phyloP scores from a whole-genome alignment of 2,797 vertebrate species.

The Enteromius trimaculatus region DNA sequence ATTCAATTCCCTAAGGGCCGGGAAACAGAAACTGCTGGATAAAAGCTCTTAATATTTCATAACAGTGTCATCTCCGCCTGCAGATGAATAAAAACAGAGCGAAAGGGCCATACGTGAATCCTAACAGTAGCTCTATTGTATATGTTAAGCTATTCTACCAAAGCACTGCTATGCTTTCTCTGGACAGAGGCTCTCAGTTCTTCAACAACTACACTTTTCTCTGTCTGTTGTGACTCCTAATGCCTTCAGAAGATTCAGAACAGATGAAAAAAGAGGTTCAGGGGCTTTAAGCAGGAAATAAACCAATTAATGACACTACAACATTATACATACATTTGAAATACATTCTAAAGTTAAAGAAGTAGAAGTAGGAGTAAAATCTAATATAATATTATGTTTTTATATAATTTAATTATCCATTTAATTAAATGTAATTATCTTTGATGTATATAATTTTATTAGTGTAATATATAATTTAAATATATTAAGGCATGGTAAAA shows the following conservation, averaged over 20 bases:
- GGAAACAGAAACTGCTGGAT: constrained; percentile 62
- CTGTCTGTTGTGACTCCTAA: neutral
- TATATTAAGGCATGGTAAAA: neutral
- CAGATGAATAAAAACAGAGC: constrained; percentile 60
- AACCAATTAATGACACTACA: neutral
- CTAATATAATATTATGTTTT: no score
- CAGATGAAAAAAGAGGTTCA: neutral
- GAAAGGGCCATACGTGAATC: constrained; percentile 41
- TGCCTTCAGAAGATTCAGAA: neutral
- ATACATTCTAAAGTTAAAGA: neutral
- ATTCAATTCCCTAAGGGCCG: constrained; percentile 63
- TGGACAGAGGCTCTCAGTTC: constrained; percentile 30
- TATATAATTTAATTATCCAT: no score
- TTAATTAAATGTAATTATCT: no score
- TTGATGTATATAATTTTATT: no score
- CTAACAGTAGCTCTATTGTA: constrained; percentile 55
- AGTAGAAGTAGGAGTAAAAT: neutral
- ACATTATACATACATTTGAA: neutral
- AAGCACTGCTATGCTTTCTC: constrained; percentile 35
- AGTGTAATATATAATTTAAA: neutral
- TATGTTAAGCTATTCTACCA: constrained; percentile 32
- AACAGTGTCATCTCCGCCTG: constrained; percentile 59
- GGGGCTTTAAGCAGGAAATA: neutral
- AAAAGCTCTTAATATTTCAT: constrained; percentile 67
- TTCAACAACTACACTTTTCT: neutral